Percentiles rank a stretch among this genome's conserved stretches.
phyloP scores from a whole-genome alignment of 2,888 invertebrate genomes.

The Cistogaster globosa region DNA sequence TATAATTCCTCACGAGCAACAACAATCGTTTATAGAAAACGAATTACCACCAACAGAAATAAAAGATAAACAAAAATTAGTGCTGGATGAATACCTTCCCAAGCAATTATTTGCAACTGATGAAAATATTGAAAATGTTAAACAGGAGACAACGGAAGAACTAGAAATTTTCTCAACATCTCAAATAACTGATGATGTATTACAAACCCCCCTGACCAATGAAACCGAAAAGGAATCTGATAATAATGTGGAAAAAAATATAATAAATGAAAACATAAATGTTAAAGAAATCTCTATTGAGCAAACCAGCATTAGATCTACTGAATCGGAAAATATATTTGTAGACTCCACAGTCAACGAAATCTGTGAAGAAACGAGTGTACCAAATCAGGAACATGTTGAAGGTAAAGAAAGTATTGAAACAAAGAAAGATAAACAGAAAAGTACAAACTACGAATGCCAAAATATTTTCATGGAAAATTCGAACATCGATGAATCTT shows the following conservation, averaged over 20 bases:
- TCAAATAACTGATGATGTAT: too few relatives aligned
- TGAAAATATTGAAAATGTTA: background rate
- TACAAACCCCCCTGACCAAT: background rate
- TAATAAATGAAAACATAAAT: conserved; percentile 1
- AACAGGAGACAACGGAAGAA: background rate
- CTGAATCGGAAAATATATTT: conserved; percentile 38
- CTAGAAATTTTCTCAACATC: background rate
- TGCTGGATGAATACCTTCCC: background rate
- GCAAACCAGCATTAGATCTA: conserved; percentile 28
- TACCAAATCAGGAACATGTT: conserved; percentile 6
- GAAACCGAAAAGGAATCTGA: background rate
- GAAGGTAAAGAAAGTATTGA: background rate
- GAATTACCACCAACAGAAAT: too few relatives aligned
- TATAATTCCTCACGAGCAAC: background rate
- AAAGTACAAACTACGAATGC: conserved; percentile 1
- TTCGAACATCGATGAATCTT: conserved; percentile 43
- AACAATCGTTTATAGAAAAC: background rate
- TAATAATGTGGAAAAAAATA: background rate
- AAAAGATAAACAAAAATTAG: background rate
- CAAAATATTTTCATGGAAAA: conserved; percentile 49
- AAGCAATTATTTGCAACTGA: too few relatives aligned
- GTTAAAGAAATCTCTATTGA: conserved; percentile 28
- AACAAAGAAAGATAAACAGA: background rate
- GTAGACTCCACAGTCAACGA: conserved; percentile 39
- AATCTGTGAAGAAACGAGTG: conserved; percentile 42